Conservation (phyloP, 1,140 invertebrate genomes). For the Lineus longissimus region DNA sequence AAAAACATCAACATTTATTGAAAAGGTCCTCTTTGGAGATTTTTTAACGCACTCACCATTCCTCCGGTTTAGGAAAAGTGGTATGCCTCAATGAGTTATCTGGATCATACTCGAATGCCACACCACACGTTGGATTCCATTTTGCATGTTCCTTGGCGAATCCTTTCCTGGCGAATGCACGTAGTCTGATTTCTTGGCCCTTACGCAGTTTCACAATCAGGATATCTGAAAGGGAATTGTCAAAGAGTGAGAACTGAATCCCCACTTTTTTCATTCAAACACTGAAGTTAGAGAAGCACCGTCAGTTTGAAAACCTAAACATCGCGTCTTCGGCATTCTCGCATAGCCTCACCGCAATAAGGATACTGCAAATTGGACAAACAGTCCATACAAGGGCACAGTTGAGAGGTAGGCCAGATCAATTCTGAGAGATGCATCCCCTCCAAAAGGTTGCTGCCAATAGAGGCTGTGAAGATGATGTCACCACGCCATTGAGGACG, state of each 20-base stretch:
- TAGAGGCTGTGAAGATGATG: no score
- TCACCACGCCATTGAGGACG: no score
- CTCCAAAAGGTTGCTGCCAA: no score
- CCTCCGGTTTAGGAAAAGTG: slow-evolving; percentile 93
- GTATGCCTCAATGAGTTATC: slow-evolving; percentile 97
- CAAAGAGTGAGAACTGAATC: background rate
- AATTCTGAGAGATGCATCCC: no score
- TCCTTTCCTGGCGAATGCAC: slow-evolving; percentile 91
- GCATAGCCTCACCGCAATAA: no score
- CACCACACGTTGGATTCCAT: slow-evolving; percentile 98
- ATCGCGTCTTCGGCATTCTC: no score
- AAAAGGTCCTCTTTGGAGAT: no score
- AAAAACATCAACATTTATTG: no score
- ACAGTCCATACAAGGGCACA: no score
- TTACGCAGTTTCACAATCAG: slow-evolving; percentile 96
- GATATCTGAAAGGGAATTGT: slow-evolving; percentile 65
- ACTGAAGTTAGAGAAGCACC: background rate
- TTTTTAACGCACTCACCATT: slow-evolving; percentile 68
- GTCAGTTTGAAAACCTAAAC: background rate
- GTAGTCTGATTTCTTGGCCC: slow-evolving; percentile 93
- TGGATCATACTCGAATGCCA: slow-evolving; percentile 99
- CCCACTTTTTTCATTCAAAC: background rate
- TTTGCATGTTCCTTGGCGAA: slow-evolving; percentile 99
- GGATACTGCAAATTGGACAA: no score
- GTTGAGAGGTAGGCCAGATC: no score